A percentile compares a stretch with the other conserved stretches of the same genome.
These are phyloP conservation scores for Etheostoma cragini DNA, from an alignment of 2,113 vertebrate genomes.

Conservation along the genomic window DNA sequence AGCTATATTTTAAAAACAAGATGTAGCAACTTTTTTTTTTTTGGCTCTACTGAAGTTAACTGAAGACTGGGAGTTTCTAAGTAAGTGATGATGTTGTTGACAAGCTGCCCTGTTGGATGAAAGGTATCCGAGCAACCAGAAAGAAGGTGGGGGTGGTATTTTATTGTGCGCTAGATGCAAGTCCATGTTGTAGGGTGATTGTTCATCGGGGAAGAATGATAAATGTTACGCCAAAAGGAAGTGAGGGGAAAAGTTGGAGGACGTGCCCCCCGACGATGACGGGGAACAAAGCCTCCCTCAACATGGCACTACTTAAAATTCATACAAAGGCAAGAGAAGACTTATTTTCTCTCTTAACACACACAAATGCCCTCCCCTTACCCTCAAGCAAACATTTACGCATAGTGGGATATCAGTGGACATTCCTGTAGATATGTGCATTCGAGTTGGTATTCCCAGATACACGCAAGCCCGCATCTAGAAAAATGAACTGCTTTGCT, in stretches of 20 bases:
- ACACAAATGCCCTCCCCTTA: conserved; percentile 14
- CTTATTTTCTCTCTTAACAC: conserved; percentile 55
- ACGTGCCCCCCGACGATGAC: conserved; percentile 68
- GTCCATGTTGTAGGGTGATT: conserved; percentile 82
- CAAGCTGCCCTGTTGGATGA: conserved; percentile 72
- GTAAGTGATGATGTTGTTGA: conserved; percentile 81
- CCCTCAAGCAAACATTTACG: conserved; percentile 69
- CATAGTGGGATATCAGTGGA: conserved; percentile 55
- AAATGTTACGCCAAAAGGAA: conserved; percentile 83
- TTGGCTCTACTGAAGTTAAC: conserved; percentile 4
- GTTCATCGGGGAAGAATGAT: conserved; percentile 83
- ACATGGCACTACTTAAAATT: conserved; percentile 78
- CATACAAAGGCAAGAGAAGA: conserved; percentile 67
- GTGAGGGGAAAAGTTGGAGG: conserved; percentile 75
- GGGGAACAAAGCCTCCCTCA: conserved; percentile 72
- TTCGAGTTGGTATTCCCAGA: conserved; percentile 60
- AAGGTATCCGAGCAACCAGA: conserved; percentile 84
- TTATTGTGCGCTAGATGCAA: conserved; percentile 79
- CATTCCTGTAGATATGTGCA: conserved; percentile 62
- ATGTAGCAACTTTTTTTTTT: conserved; percentile 24
- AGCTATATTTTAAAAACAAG: conserved; percentile 53
- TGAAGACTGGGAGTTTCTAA: conserved; percentile 61
- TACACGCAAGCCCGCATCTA: conserved; percentile 7
- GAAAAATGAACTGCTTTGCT: background rate
- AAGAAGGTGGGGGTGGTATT: conserved; percentile 60